Evolutionary conservation across 2,797 vertebrate genomes (phyloP).

Genomic region (Semaprochilodus insignis): DNA sequence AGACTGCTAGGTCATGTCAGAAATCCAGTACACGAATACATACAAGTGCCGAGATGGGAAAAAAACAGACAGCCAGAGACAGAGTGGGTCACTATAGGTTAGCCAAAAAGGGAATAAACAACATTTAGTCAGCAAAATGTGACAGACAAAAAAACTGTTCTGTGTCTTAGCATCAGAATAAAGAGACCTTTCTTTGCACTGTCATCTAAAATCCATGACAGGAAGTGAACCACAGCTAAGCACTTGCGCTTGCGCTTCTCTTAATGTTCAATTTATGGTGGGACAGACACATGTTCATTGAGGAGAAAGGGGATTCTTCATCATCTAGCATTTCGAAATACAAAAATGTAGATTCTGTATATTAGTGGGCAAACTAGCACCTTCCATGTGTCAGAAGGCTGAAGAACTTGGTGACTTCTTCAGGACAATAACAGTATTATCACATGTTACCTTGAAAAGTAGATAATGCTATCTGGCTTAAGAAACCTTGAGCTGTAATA

Average conservation of each 20-base stretch:
- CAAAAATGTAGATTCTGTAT: neutral
- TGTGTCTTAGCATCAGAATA: neutral
- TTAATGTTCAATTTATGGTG: neutral
- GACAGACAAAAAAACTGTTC: neutral
- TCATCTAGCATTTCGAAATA: neutral
- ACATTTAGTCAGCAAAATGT: conserved; percentile 27
- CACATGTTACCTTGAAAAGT: conserved; percentile 37
- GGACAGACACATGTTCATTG: neutral
- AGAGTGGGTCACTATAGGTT: neutral
- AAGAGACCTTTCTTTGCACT: neutral
- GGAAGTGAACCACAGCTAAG: neutral
- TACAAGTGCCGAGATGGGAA: neutral
- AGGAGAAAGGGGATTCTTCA: neutral
- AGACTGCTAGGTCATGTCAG: neutral
- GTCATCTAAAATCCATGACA: conserved; percentile 35
- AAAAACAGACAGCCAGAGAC: conserved; percentile 2
- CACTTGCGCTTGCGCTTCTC: conserved; percentile 13
- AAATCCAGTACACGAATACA: conserved; percentile 15
- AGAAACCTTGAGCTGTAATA: conserved; percentile 43
- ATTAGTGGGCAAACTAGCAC: too few species aligned
- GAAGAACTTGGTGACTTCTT: neutral
- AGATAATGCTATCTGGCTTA: conserved; percentile 49
- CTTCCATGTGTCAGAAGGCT: neutral
- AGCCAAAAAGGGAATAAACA: neutral
- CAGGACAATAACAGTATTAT: conserved; percentile 21